Evolutionary conservation across 2,113 vertebrate genomes (phyloP).

Genomic region (Cyanocitta stelleri): DNA sequence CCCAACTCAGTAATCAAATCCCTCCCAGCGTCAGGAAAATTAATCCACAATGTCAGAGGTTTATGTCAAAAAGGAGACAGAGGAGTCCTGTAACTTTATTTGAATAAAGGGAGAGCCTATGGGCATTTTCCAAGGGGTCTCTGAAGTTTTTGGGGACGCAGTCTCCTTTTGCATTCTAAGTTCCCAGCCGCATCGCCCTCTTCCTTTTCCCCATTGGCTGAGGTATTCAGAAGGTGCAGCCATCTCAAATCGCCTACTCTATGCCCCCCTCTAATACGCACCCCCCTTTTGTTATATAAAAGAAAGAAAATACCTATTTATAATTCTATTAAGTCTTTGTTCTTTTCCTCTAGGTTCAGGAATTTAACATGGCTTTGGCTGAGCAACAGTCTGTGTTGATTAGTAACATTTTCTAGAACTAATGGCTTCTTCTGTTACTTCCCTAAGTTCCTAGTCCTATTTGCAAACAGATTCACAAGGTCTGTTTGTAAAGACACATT

Average conservation of each 20-base stretch:
- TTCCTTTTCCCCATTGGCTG: not conserved
- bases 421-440: not conserved
- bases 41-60: not conserved
- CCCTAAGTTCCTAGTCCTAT: not conserved
- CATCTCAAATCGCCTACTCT: not conserved
- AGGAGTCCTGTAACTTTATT: not conserved
- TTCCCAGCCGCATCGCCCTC: not conserved
- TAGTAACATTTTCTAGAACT: not conserved
- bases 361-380: not conserved
- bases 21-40: not conserved
- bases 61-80: not conserved
- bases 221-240: not conserved
- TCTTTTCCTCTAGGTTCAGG: not conserved
- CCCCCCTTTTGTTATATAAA: not conserved
- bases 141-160: not conserved
- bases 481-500: not conserved
- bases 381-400: not conserved
- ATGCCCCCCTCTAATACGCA: not conserved
- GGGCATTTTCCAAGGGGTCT: not conserved
- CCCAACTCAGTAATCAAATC: not conserved
- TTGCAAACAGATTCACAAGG: not conserved
- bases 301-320: not conserved
- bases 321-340: not conserved
- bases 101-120: not conserved
- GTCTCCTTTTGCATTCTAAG: not conserved